A percentile compares a stretch with the other conserved stretches of the same genome.
Evolutionary conservation across 2,797 vertebrate genomes (phyloP).

Genomic region (Phalloptychus januarius): DNA sequence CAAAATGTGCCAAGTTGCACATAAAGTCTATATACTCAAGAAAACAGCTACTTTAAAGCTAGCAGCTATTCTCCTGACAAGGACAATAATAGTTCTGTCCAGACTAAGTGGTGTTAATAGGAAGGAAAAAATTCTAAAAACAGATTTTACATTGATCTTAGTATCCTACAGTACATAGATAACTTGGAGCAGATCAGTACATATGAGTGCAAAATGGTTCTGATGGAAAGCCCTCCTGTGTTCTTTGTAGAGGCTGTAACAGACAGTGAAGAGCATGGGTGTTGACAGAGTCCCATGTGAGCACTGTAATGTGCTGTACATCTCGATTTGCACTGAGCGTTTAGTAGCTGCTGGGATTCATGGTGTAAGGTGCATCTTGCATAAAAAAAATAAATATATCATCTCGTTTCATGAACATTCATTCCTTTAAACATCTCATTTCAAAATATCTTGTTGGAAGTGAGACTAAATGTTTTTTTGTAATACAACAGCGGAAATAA

Average conservation of each 20-base stretch:
- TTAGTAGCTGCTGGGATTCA: slow-evolving; percentile 44
- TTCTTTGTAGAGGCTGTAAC: slow-evolving; percentile 64
- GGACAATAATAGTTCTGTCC: slow-evolving; percentile 31
- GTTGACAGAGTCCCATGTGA: slow-evolving; percentile 79
- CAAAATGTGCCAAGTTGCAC: slow-evolving; percentile 62
- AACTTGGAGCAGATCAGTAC: slow-evolving; percentile 39
- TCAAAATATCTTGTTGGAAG: background rate
- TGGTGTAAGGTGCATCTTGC: slow-evolving; percentile 33
- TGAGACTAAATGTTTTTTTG: background rate
- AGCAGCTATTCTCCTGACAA: slow-evolving; percentile 24
- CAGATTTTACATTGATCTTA: slow-evolving; percentile 10
- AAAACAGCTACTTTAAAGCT: slow-evolving; percentile 16
- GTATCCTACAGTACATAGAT: slow-evolving; percentile 31
- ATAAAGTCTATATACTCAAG: slow-evolving; percentile 52
- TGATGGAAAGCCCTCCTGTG: slow-evolving; percentile 55
- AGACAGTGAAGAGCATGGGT: slow-evolving; percentile 77
- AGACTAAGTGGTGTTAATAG: slow-evolving; percentile 47
- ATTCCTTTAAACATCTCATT: background rate
- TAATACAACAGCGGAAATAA: background rate
- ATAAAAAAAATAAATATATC: background rate
- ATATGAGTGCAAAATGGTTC: slow-evolving; percentile 46
- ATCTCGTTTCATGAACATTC: background rate
- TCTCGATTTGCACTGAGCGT: slow-evolving; percentile 72
- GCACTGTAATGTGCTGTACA: slow-evolving; percentile 71
- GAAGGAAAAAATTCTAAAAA: slow-evolving; percentile 48